phyloP scores from a whole-genome alignment of 2,113 vertebrate genomes.

The Asarcornis scutulata region DNA sequence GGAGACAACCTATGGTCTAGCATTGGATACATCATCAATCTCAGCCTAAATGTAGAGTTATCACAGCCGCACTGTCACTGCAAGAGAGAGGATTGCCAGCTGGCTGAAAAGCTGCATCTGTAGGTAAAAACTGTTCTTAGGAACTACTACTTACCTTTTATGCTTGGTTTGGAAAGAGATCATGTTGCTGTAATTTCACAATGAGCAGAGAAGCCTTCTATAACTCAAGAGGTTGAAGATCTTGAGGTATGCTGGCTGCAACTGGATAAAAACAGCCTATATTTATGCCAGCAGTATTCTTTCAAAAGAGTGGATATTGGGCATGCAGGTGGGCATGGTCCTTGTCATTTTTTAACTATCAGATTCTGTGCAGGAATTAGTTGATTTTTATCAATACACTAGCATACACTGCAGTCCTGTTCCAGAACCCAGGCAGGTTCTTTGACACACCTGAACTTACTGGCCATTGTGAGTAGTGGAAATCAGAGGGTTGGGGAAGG shows the following conservation, averaged over 20 bases:
- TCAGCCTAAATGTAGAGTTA: neutral
- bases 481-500: neutral
- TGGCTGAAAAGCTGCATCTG: neutral
- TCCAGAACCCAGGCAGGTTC: neutral
- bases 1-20: neutral
- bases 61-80: neutral
- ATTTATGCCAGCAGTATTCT: neutral
- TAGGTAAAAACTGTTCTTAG: neutral
- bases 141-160: neutral
- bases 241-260: neutral
- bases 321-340: neutral
- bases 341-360: neutral
- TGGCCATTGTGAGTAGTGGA: neutral
- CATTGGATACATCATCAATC: too few species aligned
- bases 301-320: neutral
- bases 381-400: neutral
- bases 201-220: neutral
- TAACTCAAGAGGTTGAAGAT: neutral
- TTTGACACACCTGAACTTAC: neutral
- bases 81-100: neutral
- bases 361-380: neutral
- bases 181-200: neutral
- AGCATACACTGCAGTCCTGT: neutral
- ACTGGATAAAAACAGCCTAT: accelerated
- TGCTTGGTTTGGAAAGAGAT: neutral